Evolutionary conservation across 2,113 vertebrate species (phyloP).

Genomic region (Hipposideros armiger): DNA sequence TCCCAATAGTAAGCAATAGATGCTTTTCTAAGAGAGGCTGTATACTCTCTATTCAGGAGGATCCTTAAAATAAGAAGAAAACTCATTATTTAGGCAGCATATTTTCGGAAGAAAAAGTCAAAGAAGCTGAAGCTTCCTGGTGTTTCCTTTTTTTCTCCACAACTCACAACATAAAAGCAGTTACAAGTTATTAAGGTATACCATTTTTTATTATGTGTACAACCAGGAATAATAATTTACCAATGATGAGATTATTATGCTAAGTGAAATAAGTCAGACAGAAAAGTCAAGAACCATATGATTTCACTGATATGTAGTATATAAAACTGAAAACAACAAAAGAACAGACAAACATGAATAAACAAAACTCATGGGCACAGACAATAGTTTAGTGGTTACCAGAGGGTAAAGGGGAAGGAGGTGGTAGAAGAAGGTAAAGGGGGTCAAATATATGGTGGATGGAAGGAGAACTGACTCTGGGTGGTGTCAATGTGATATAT

Average conservation of each 20-base stretch:
- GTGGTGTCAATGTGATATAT: too few relatives aligned
- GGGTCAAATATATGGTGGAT: too few relatives aligned
- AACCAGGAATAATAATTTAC: slow-evolving; percentile 8
- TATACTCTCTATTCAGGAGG: background rate
- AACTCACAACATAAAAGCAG: background rate
- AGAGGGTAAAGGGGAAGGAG: too few relatives aligned
- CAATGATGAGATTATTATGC: background rate
- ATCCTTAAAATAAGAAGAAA: slow-evolving; percentile 36
- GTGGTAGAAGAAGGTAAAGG: too few relatives aligned
- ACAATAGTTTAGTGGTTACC: too few relatives aligned
- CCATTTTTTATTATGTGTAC: background rate
- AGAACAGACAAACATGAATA: too few relatives aligned
- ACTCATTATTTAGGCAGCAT: background rate
- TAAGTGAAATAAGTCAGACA: too few relatives aligned
- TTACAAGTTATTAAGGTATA: background rate
- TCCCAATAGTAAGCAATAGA: background rate
- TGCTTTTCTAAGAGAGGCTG: background rate
- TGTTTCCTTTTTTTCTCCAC: background rate
- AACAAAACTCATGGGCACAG: too few relatives aligned
- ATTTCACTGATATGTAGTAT: too few relatives aligned
- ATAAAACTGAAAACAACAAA: too few relatives aligned
- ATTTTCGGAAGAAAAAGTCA: slow-evolving; percentile 16
- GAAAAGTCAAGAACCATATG: too few relatives aligned
- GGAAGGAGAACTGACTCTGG: too few relatives aligned
- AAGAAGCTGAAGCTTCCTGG: background rate